phyloP scores from a whole-genome alignment of 1,140 invertebrate species.

The Nephila pilipes region DNA sequence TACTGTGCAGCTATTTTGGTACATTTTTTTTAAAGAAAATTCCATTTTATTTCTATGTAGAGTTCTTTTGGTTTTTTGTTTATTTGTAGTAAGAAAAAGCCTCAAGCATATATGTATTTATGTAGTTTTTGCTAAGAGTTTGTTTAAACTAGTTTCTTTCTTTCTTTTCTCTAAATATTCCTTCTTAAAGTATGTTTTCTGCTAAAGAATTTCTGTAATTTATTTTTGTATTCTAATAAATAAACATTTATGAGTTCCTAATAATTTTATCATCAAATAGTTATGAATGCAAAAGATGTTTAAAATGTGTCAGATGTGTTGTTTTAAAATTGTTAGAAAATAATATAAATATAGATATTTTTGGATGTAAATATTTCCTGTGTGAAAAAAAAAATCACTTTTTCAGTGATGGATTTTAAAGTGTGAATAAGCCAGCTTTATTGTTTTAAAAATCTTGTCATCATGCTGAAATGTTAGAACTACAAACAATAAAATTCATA shows the following conservation, averaged over 20 bases:
- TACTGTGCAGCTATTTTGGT: background rate
- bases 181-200: background rate
- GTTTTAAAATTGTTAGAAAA: background rate
- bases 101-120: background rate
- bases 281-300: background rate
- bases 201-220: background rate
- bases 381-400: background rate
- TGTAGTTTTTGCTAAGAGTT: background rate
- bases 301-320: background rate
- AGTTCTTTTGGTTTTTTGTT: background rate
- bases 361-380: background rate
- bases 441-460: background rate
- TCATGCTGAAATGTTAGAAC: background rate
- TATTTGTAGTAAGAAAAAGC: background rate
- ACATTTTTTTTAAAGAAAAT: background rate
- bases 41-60: background rate
- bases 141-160: background rate
- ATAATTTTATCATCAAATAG: background rate
- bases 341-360: constrained; percentile 1
- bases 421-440: background rate
- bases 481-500: background rate
- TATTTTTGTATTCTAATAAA: background rate
- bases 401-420: background rate
- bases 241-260: background rate
- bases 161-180: background rate